These are phyloP conservation scores for Rhinichthys klamathensis DNA, from an alignment of 2,113 vertebrate species.

Conservation along the genomic window DNA sequence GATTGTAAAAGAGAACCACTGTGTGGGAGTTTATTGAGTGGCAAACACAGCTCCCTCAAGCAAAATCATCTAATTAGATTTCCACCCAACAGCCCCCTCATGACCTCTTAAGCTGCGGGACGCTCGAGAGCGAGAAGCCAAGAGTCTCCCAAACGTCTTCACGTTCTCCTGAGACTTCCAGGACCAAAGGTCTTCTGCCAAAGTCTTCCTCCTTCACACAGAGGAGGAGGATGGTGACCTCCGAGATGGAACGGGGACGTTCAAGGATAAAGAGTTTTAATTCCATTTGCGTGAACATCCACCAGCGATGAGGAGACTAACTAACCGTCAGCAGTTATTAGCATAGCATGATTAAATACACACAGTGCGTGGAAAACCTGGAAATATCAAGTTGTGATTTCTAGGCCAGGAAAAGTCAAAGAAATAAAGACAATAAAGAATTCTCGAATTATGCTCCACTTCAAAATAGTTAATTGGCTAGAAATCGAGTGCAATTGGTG, in stretches of 20 bases:
- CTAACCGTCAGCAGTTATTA: not conserved
- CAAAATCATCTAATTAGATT: conserved; percentile 80
- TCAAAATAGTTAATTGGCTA: not conserved
- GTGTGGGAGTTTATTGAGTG: conserved; percentile 77
- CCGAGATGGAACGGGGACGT: conserved; percentile 39
- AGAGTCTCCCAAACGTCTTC: conserved; percentile 65
- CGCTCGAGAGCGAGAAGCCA: conserved; percentile 61
- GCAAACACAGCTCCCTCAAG: conserved; percentile 71
- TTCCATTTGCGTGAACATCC: not conserved
- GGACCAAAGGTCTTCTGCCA: conserved; percentile 67
- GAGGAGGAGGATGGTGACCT: conserved; percentile 15
- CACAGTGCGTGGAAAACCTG: not conserved
- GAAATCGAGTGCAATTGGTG: not conserved
- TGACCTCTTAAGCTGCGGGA: conserved; percentile 72
- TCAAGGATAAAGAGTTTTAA: conserved; percentile 14
- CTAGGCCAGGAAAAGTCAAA: not conserved
- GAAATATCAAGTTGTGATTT: not conserved
- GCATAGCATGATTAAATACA: not conserved
- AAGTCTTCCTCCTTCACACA: conserved; percentile 57
- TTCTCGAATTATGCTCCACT: not conserved
- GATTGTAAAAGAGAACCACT: conserved; percentile 19
- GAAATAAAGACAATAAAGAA: not conserved
- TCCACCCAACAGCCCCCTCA: conserved; percentile 70
- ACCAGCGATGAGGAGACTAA: not conserved
- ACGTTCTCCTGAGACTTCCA: conserved; percentile 51